These are phyloP conservation scores for Capromys pilorides DNA, from an alignment of 2,797 vertebrate species.

Conservation along the genomic window DNA sequence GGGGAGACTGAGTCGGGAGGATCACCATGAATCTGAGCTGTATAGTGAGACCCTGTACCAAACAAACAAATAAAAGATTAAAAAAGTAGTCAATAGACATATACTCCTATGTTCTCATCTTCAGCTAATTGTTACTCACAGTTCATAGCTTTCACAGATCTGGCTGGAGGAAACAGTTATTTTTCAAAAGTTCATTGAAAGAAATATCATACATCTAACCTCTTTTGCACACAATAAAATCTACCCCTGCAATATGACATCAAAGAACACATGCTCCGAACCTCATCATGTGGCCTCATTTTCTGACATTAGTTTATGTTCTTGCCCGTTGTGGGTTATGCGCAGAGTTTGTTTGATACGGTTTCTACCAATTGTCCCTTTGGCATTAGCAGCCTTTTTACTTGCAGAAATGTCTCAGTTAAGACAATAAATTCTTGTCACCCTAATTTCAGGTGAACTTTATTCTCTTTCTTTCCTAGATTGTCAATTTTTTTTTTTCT, in stretches of 20 bases:
- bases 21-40: too few species aligned
- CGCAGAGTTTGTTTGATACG: neutral
- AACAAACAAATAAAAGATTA: too few species aligned
- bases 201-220: neutral
- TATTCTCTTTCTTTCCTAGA: neutral
- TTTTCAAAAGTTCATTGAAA: constrained; percentile 48
- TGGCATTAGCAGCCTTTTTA: neutral
- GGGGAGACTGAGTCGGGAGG: too few species aligned
- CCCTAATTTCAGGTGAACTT: neutral
- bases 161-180: neutral
- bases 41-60: too few species aligned
- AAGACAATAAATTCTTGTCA: neutral
- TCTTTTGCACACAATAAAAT: neutral
- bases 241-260: neutral
- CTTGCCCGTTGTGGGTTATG: neutral
- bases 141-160: neutral
- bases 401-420: neutral
- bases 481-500: neutral
- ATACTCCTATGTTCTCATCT: neutral
- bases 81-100: too few species aligned
- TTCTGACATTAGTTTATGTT: neutral
- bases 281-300: neutral
- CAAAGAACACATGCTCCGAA: neutral
- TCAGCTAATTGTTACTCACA: neutral
- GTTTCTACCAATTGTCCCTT: neutral